A percentile compares a stretch with the other conserved stretches of the same genome.
These are phyloP conservation scores for Drosophila maculinotata DNA, from an alignment of 2,888 invertebrate species.

Conservation along the genomic window DNA sequence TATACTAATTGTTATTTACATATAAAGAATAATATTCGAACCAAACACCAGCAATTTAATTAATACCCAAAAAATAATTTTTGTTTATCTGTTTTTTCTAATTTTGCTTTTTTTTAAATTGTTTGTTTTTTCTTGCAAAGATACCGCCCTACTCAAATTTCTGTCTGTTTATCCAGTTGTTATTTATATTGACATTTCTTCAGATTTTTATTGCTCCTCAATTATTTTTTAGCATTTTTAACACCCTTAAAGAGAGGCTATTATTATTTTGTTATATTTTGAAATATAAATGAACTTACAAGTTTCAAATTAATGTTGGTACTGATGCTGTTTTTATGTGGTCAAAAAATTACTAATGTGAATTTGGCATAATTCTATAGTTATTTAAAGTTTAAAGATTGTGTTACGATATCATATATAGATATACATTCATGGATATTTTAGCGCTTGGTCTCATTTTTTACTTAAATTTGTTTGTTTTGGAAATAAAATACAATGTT, in stretches of 20 bases:
- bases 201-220: background rate
- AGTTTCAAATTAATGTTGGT: background rate
- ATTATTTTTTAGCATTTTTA: constrained; percentile 22
- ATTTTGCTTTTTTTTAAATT: background rate
- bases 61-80: constrained; percentile 7
- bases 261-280: constrained; percentile 6
- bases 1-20: constrained; percentile 12
- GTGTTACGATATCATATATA: constrained; percentile 2
- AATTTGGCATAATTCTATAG: constrained; percentile 5
- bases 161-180: constrained; percentile 42
- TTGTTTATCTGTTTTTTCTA: no score
- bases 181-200: constrained; percentile 20
- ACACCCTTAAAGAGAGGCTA: constrained; percentile 2
- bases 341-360: background rate
- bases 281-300: background rate
- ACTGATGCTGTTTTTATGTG: background rate
- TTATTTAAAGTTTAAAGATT: constrained; percentile 7
- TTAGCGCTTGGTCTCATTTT: constrained; percentile 4
- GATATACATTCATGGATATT: constrained; percentile 23
- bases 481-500: constrained; percentile 32
- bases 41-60: constrained; percentile 29
- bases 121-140: background rate
- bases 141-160: constrained; percentile 25
- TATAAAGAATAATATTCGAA: constrained; percentile 41
- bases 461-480: constrained; percentile 11